Evolutionary conservation across 2,113 vertebrate genomes (phyloP).

Genomic region (Hypocryptadius cinnamomeus): DNA sequence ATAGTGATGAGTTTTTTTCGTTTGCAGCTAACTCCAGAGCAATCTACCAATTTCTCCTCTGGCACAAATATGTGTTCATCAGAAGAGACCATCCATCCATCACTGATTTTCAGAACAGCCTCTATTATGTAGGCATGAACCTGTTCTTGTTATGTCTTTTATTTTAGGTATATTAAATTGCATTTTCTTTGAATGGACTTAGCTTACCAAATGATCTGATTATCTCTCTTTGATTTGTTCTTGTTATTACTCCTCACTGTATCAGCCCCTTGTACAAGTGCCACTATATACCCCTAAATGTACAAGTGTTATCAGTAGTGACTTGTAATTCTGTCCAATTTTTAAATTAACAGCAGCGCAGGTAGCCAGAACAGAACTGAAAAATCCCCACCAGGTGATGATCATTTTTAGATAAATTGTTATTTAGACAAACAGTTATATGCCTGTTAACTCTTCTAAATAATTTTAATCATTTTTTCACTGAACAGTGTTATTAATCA

Average conservation of each 20-base stretch:
- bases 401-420: not conserved
- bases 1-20: not conserved
- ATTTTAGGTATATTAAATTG: not conserved
- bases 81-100: not conserved
- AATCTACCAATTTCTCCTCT: not conserved
- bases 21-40: not conserved
- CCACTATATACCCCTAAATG: not conserved
- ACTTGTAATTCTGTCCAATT: not conserved
- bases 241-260: not conserved
- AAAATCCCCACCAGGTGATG: not conserved
- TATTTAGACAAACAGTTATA: not conserved
- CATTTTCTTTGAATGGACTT: not conserved
- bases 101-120: not conserved
- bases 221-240: not conserved
- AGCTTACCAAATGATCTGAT: not conserved
- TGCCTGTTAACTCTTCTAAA: not conserved
- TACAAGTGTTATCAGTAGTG: not conserved
- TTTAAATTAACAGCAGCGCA: not conserved
- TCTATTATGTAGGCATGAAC: not conserved
- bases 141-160: not conserved
- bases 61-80: not conserved
- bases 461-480: not conserved
- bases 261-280: not conserved
- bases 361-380: not conserved
- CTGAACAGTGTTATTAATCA: not conserved